Evolutionary conservation across 1,140 invertebrate species (phyloP).

Genomic region (Metaphire vulgaris): DNA sequence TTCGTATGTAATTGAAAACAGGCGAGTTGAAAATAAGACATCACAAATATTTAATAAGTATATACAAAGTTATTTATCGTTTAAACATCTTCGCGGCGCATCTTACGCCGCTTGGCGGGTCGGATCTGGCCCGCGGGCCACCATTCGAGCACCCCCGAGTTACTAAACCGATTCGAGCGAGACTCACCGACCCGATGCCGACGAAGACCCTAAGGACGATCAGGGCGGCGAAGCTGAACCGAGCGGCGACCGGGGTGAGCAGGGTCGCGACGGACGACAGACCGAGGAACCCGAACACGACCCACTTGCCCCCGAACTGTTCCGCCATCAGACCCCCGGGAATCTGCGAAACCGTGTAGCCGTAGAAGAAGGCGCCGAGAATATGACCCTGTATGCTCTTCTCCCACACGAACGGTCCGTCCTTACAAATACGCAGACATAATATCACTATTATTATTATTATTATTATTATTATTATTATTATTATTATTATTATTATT

Average conservation of each 20-base stretch:
- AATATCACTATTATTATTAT: neutral
- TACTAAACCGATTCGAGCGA: too few species aligned
- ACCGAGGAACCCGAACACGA: conserved; percentile 41
- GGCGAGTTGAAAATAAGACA: too few species aligned
- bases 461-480: conserved; percentile 4
- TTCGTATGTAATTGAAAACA: too few species aligned
- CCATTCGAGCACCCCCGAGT: too few species aligned
- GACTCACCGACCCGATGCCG: conserved; percentile 46
- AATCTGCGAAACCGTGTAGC: conserved; percentile 37
- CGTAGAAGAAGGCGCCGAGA: conserved; percentile 51
- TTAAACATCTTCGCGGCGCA: too few species aligned
- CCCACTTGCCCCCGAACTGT: conserved; percentile 48
- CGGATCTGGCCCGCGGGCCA: too few species aligned
- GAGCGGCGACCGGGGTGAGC: conserved; percentile 43
- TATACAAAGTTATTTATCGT: too few species aligned
- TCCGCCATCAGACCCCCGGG: conserved; percentile 50
- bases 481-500: conserved; percentile 4
- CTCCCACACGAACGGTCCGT: conserved; percentile 48
- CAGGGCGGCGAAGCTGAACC: conserved; percentile 38
- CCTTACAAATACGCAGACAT: conserved; percentile 31
- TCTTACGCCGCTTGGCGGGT: too few species aligned
- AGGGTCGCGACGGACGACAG: conserved; percentile 39
- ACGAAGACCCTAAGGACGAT: conserved; percentile 45
- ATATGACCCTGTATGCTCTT: conserved; percentile 47
- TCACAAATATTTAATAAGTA: too few species aligned